Evolutionary conservation across 2,797 vertebrate genomes (phyloP).

Genomic region (Gallirallus australis): DNA sequence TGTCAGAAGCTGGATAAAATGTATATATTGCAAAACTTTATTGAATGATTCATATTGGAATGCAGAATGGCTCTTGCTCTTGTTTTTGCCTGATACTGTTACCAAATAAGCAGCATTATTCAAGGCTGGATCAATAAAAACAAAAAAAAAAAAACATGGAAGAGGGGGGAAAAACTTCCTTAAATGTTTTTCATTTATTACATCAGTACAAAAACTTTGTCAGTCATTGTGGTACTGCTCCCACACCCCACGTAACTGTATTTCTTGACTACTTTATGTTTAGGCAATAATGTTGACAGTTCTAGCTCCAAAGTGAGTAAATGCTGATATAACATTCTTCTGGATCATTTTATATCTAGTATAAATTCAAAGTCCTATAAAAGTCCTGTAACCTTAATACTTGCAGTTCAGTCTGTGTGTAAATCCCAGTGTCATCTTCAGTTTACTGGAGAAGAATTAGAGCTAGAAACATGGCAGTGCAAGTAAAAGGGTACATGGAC

Average conservation of each 20-base stretch:
- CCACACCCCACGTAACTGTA: not conserved
- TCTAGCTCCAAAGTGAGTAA: not conserved
- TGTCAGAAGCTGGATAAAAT: conserved; percentile 71
- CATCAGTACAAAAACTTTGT: not conserved
- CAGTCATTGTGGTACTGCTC: not conserved
- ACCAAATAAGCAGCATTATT: conserved; percentile 65
- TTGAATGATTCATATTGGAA: conserved; percentile 58
- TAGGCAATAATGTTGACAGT: not conserved
- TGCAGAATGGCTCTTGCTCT: conserved; percentile 64
- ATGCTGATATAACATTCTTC: not conserved
- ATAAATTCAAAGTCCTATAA: not conserved
- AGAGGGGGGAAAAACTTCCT: not conserved
- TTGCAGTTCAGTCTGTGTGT: not conserved
- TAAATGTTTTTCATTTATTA: not conserved
- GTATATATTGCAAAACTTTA: conserved; percentile 64
- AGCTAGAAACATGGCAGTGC: not conserved
- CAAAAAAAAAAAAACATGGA: not conserved
- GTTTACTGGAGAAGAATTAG: not conserved
- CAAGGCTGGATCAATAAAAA: conserved; percentile 76
- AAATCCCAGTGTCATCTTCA: not conserved
- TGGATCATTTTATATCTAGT: not conserved
- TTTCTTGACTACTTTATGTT: not conserved
- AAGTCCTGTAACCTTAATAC: not conserved
- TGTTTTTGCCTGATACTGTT: conserved; percentile 67
- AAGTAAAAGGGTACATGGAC: not conserved